These are phyloP conservation scores for Arremon brunneinucha DNA, from an alignment of 2,797 vertebrate genomes.

Conservation along the genomic window DNA sequence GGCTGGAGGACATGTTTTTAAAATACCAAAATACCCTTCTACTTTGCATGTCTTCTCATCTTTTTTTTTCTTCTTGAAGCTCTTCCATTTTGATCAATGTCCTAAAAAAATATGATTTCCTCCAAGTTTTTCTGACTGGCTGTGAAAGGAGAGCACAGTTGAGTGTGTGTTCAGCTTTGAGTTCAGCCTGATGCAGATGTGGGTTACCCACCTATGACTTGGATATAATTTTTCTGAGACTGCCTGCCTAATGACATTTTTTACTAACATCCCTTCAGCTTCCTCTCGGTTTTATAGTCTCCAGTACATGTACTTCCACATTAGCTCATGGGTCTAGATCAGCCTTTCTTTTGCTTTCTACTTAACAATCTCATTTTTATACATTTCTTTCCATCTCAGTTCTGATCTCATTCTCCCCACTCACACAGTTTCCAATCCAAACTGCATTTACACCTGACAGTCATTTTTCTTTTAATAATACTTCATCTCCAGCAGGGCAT, in stretches of 20 bases:
- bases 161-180: background rate
- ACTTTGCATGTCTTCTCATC: background rate
- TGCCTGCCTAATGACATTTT: background rate
- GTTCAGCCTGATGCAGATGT: background rate
- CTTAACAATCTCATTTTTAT: background rate
- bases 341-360: background rate
- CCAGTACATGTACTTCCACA: background rate
- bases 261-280: background rate
- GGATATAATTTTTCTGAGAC: fast-evolving
- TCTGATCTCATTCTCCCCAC: background rate
- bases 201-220: background rate
- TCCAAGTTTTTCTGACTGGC: background rate
- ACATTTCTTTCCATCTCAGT: background rate
- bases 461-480: background rate
- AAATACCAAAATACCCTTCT: background rate
- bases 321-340: background rate
- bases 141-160: background rate
- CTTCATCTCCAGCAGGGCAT: background rate
- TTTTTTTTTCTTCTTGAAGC: background rate
- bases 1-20: background rate
- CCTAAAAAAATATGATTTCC: background rate
- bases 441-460: slow-evolving; percentile 1
- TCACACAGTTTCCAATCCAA: background rate
- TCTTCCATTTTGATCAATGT: background rate
- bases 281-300: background rate